Base-by-base conservation (phyloP, 2,888 invertebrate species). In the Parnassius mnemosyne region DNA sequence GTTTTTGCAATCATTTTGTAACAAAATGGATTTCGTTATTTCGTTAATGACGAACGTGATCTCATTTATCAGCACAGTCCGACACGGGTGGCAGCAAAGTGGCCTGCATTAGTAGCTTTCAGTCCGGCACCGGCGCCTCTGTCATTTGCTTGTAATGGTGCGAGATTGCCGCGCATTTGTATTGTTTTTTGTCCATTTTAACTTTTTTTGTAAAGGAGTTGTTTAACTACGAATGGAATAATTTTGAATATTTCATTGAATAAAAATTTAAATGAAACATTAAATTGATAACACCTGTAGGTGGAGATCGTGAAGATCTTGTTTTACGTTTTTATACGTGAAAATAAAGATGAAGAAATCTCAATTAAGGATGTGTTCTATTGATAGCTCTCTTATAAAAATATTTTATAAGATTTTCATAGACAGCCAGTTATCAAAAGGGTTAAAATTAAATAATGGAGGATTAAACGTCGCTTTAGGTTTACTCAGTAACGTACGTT, bases 141-240 rank as follows among this genome's bases (percentile, higher is more conserved):
- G 82, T 83, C 87, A 85, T 86, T 87, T 83, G 83, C 79, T 73
- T 78, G 65, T 87, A 87, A 87, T 87, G 82, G 81, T 66, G 70
- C 74, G 71, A 80, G 84, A 84, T 86, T 81, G 58, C 62, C 80
- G 83, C 77, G 81, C 83, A 80, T 55, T 63, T 54, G 43, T 53
- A 42, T 16, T 49, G 43, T 57, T 57, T 85, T 84, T 81, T 83
- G 83, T 81, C 78, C 57, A 55, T 63, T 59, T 61, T 56, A 47
- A 53, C 49, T 46, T 53, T 44, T 20, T 54, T 49, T 60, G 46
- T 61, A 43, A 43, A 13, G 41, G 50, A 44, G 50, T 54, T 50
- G 62, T 42, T 54, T 63, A 50, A 12, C 43, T 46, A 46, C 52
- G 13, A 16, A 16, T 16, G 16, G 16, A 16, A 47, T n/a, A 44